Conservation (phyloP, 1,140 invertebrate species). For the Neodiprion lecontei region DNA sequence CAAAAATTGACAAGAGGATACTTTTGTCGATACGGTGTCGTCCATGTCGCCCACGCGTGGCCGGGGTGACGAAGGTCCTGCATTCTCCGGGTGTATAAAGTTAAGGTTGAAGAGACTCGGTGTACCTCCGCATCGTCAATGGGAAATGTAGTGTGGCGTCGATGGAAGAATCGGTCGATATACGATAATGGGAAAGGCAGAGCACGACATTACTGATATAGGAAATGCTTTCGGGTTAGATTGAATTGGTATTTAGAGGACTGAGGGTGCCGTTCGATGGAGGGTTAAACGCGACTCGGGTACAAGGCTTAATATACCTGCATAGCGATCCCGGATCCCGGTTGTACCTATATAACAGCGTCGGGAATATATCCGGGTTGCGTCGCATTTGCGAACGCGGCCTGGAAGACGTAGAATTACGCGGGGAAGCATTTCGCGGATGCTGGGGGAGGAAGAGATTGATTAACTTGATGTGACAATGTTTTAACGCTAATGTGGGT, state of each 20-base stretch:
- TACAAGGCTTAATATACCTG: neutral
- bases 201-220: conserved; percentile 16
- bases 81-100: neutral
- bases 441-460: neutral
- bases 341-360: too few relatives aligned
- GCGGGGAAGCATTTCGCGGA: too few relatives aligned
- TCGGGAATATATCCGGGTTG: too few relatives aligned
- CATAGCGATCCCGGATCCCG: neutral
- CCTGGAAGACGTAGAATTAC: too few relatives aligned
- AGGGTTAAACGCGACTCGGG: neutral
- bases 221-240: conserved; percentile 17
- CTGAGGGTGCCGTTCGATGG: conserved; percentile 11
- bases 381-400: too few relatives aligned
- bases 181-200: conserved; percentile 12
- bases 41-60: too few relatives aligned
- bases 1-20: too few relatives aligned
- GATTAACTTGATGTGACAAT: conserved; percentile 1
- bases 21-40: too few relatives aligned
- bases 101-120: neutral
- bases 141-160: conserved; percentile 9
- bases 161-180: conserved; percentile 9
- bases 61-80: too few relatives aligned
- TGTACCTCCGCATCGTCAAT: neutral
- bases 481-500: conserved; percentile 7
- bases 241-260: conserved; percentile 19